A percentile compares a stretch with the other conserved stretches of the same genome.
Conservation (phyloP, 2,113 vertebrate species). For the Etia nguti region DNA sequence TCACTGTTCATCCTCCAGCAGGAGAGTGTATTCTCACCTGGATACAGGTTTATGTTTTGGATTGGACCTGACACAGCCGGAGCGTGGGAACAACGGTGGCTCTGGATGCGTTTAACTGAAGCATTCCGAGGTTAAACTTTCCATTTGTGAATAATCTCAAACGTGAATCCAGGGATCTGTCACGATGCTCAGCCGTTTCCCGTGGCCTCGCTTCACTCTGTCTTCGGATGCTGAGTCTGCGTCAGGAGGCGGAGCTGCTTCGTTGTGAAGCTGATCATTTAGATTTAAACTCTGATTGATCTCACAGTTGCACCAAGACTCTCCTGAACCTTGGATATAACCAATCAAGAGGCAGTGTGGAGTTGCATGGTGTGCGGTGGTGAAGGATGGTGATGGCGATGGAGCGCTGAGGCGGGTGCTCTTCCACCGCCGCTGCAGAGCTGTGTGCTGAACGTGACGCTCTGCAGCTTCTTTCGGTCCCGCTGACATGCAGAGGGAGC, state of each 20-base stretch:
- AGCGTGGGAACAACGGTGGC: fast-evolving
- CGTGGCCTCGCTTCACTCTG: not conserved
- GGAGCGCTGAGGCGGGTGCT: not conserved
- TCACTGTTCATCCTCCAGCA: not conserved
- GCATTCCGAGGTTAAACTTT: fast-evolving
- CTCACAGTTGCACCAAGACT: not conserved
- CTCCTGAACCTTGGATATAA: not conserved
- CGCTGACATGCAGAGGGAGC: not conserved
- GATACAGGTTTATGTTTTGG: not conserved
- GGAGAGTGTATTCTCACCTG: not conserved
- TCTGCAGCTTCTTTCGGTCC: not conserved
- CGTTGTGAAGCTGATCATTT: not conserved
- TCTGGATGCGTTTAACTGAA: not conserved
- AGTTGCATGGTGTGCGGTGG: not conserved
- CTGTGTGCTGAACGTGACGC: not conserved
- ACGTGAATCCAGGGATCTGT: not conserved
- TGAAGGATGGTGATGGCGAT: fast-evolving
- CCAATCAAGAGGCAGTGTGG: not conserved
- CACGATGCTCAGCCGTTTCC: fast-evolving
- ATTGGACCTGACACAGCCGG: not conserved
- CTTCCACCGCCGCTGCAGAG: not conserved
- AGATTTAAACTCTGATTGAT: fast-evolving
- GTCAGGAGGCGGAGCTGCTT: not conserved
- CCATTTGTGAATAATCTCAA: not conserved
- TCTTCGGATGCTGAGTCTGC: not conserved